These are phyloP conservation scores for Aurelia aurita DNA, from an alignment of 30 jellyfish, hydroid and myxozoan genomes.

Conservation along the genomic window DNA sequence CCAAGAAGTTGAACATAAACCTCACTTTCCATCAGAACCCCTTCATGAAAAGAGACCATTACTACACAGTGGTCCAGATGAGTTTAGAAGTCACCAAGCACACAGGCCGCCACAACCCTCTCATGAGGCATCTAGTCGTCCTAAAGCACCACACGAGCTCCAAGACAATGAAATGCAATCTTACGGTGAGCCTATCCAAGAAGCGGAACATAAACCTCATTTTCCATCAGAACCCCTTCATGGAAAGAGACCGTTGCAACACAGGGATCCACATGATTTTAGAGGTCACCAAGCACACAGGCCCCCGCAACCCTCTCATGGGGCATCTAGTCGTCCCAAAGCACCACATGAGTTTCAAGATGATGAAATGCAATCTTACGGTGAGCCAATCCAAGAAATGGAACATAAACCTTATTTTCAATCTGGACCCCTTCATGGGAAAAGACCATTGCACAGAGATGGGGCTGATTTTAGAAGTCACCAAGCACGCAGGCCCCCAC, in stretches of 20 bases:
- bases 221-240: background rate
- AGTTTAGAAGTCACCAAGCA: background rate
- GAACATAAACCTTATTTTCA: background rate
- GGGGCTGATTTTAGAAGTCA: background rate
- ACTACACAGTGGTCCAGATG: background rate
- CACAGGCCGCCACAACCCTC: background rate
- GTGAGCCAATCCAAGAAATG: background rate
- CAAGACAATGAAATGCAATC: background rate
- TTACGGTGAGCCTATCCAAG: slow-evolving; percentile 20
- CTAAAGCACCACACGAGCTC: background rate
- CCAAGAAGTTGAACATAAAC: background rate
- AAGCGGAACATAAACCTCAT: background rate
- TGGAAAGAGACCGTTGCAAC: background rate
- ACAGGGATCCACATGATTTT: too few species aligned
- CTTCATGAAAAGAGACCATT: background rate
- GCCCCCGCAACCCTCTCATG: too few species aligned
- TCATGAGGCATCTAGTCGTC: too few species aligned
- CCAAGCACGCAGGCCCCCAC: background rate
- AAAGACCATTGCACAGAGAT: background rate
- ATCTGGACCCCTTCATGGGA: background rate
- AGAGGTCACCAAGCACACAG: too few species aligned
- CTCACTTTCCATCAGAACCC: background rate
- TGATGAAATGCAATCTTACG: background rate
- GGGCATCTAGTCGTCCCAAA: background rate
- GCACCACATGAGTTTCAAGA: background rate